These are phyloP conservation scores for Bos indicus DNA, from an alignment of 2,113 vertebrate genomes.

Conservation along the genomic window DNA sequence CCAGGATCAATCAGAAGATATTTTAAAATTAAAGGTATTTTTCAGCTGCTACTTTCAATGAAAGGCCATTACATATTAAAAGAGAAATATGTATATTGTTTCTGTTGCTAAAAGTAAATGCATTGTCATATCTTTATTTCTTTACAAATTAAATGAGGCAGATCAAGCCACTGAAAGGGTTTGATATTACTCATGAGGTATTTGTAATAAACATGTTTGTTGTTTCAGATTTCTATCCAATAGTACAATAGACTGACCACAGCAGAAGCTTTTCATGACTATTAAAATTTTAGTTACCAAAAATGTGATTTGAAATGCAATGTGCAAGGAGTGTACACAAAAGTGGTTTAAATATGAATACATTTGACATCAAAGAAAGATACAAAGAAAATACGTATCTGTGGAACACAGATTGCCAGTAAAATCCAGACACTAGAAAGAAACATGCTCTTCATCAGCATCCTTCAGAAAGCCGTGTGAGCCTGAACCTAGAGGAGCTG, in stretches of 20 bases:
- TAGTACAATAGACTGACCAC: background rate
- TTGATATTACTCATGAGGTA: background rate
- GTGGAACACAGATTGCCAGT: background rate
- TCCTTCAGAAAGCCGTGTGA: background rate
- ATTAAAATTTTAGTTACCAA: background rate
- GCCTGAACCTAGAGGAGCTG: background rate
- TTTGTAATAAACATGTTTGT: background rate
- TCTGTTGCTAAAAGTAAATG: background rate
- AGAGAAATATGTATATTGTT: background rate
- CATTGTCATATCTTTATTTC: background rate
- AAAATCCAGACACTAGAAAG: background rate
- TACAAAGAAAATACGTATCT: background rate
- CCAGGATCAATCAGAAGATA: background rate
- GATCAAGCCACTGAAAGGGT: background rate
- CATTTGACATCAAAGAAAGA: background rate
- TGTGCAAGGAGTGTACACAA: background rate
- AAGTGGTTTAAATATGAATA: background rate
- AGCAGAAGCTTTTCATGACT: background rate
- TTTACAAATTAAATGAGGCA: background rate
- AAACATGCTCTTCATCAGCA: background rate
- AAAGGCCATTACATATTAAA: background rate
- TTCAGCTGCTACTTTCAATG: background rate
- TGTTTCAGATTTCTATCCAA: background rate
- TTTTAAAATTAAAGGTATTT: constrained; percentile 10
- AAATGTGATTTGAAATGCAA: background rate